These are phyloP conservation scores for Coenonympha arcania DNA, from an alignment of 2,888 invertebrate genomes.

Conservation along the genomic window DNA sequence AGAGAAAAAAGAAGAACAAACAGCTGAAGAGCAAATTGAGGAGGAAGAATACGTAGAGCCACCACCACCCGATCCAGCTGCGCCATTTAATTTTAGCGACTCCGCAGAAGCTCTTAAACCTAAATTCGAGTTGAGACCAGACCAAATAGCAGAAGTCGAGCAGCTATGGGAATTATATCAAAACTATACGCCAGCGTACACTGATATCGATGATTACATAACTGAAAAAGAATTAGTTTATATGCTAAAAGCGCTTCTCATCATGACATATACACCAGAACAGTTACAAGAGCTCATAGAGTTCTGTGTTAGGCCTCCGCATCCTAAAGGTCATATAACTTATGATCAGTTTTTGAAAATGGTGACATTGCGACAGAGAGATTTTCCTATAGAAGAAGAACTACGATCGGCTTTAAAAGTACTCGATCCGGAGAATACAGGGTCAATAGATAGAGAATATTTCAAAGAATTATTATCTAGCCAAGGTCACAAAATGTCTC, in stretches of 20 bases:
- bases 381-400: slow-evolving; percentile 55
- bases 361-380: slow-evolving; percentile 55
- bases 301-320: slow-evolving; percentile 54
- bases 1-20: slow-evolving; percentile 33
- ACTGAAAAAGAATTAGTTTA: slow-evolving; percentile 61
- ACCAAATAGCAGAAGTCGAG: slow-evolving; percentile 60
- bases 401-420: slow-evolving; percentile 51
- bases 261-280: slow-evolving; percentile 59
- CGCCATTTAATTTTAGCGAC: slow-evolving; percentile 55
- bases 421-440: slow-evolving; percentile 48
- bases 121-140: slow-evolving; percentile 52
- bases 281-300: slow-evolving; percentile 55
- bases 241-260: slow-evolving; percentile 54
- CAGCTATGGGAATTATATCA: slow-evolving; percentile 59
- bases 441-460: slow-evolving; percentile 49
- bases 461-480: slow-evolving; percentile 48
- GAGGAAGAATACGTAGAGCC: slow-evolving; percentile 53
- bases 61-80: slow-evolving; percentile 61
- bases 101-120: slow-evolving; percentile 54
- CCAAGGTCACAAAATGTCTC: slow-evolving; percentile 52
- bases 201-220: slow-evolving; percentile 53
- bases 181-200: slow-evolving; percentile 60
- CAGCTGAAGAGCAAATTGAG: slow-evolving; percentile 39
- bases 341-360: slow-evolving; percentile 61
- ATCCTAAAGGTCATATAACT: slow-evolving; percentile 55